phyloP scores from a whole-genome alignment of 2,113 vertebrate species.

The Cebus imitator region DNA sequence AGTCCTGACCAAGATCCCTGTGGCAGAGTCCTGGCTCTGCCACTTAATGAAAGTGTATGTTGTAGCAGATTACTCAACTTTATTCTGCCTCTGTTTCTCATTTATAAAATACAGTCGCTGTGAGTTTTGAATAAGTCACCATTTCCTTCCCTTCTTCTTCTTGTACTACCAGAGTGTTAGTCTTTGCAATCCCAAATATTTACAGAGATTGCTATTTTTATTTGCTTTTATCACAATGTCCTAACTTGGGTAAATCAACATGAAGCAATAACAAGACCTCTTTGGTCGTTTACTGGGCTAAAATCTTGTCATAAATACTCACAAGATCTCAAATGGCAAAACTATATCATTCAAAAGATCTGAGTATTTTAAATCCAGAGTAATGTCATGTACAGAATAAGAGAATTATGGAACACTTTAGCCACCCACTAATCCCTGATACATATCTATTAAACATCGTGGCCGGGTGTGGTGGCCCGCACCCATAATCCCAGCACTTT shows the following conservation, averaged over 20 bases:
- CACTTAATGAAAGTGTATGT: neutral
- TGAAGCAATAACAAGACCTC: constrained; percentile 76
- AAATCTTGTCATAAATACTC: constrained; percentile 32
- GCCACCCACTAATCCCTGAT: neutral
- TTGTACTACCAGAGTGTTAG: constrained; percentile 61
- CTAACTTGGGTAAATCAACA: constrained; percentile 67
- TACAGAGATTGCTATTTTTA: constrained; percentile 68
- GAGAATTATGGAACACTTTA: neutral
- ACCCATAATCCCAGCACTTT: too few species aligned
- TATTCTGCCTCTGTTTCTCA: neutral
- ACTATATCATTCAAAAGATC: neutral
- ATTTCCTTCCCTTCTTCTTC: neutral
- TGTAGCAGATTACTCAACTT: neutral
- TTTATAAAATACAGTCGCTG: neutral
- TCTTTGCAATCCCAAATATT: constrained; percentile 79
- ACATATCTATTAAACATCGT: neutral
- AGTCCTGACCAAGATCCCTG: neutral
- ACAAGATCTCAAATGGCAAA: neutral
- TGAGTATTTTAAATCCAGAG: neutral
- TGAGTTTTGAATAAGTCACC: neutral
- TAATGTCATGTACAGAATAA: neutral
- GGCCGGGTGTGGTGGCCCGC: too few species aligned
- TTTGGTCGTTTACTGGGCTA: constrained; percentile 55
- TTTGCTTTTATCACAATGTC: constrained; percentile 75
- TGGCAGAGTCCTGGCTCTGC: neutral